A percentile compares a stretch with the other conserved stretches of the same genome.
These are phyloP conservation scores for Conops quadrifasciatus DNA, from an alignment of 2,888 invertebrate species.

Conservation along the genomic window DNA sequence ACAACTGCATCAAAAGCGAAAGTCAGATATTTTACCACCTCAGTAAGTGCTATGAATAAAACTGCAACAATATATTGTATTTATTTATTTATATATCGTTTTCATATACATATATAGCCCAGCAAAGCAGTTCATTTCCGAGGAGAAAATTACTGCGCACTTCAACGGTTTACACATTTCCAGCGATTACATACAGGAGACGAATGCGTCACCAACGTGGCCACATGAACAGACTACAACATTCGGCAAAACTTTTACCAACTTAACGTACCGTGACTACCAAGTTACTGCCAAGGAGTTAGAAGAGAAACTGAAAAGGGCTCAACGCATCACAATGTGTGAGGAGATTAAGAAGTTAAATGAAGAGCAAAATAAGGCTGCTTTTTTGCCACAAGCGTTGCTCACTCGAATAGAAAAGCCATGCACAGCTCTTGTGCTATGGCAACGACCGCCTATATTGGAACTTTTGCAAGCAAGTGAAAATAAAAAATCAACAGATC, in stretches of 20 bases:
- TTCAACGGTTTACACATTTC: conserved; percentile 79
- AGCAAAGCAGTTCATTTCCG: conserved; percentile 80
- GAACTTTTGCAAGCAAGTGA: conserved; percentile 40
- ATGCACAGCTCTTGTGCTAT: conserved; percentile 81
- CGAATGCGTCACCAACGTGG: conserved; percentile 28
- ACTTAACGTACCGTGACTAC: conserved; percentile 55
- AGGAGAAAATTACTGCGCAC: conserved; percentile 85
- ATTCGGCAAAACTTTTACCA: conserved; percentile 48
- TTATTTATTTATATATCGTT: background rate
- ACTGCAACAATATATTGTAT: background rate
- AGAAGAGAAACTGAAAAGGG: conserved; percentile 64
- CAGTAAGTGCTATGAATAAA: conserved; percentile 66
- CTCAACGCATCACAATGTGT: conserved; percentile 72
- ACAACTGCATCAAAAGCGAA: conserved; percentile 57
- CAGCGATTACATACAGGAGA: conserved; percentile 59
- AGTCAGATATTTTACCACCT: conserved; percentile 60
- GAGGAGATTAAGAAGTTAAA: conserved; percentile 74
- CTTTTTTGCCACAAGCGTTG: conserved; percentile 74
- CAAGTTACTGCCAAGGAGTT: conserved; percentile 61
- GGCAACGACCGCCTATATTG: conserved; percentile 77
- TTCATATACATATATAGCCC: conserved; percentile 67
- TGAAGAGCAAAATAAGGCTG: conserved; percentile 66
- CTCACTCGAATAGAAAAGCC: conserved; percentile 75
- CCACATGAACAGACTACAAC: conserved; percentile 42
- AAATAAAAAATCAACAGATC: conserved; percentile 5